Percentiles rank a stretch among this genome's conserved stretches.
Conservation (phyloP, 2,797 vertebrate genomes). For the Benthosema pterotum region DNA sequence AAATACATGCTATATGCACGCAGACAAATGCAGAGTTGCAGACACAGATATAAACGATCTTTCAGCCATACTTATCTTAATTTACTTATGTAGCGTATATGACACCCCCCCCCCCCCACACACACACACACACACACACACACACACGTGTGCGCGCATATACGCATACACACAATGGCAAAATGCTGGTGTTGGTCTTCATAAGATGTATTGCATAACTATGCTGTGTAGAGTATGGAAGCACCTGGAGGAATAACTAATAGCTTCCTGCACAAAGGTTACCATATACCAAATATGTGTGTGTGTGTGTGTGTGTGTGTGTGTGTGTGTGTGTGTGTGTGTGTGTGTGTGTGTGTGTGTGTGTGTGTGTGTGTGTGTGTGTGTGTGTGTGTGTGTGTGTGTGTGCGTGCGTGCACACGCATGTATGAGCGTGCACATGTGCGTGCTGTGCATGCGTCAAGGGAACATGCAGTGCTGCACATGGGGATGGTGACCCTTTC, state of each 20-base stretch:
- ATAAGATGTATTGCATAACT: slow-evolving; percentile 17
- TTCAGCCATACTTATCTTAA: too few species aligned
- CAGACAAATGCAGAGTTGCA: background rate
- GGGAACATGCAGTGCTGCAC: background rate
- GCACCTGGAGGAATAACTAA: slow-evolving; percentile 37
- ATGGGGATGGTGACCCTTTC: background rate
- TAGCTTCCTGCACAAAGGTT: slow-evolving; percentile 29
- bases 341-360: slow-evolving; percentile 7
- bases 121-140: slow-evolving; percentile 10
- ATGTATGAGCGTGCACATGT: too few species aligned
- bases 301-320: slow-evolving; percentile 1
- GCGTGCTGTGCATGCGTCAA: too few species aligned
- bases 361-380: slow-evolving; percentile 3
- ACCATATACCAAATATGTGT: background rate
- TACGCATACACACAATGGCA: slow-evolving; percentile 2
- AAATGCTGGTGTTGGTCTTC: slow-evolving; percentile 24
- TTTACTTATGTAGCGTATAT: too few species aligned
- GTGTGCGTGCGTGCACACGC: too few species aligned
- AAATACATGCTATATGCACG: slow-evolving; percentile 7
- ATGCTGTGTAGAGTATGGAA: slow-evolving; percentile 37
- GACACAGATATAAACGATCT: too few species aligned
- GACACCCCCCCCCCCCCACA: background rate
- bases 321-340: slow-evolving; percentile 1
- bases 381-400: background rate
- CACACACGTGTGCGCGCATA: slow-evolving; percentile 1